Evolutionary conservation across 2,888 invertebrate genomes (phyloP), one percentile per base, ranked within the genome.

Genomic region (Dolichomitus sp.): DNA sequence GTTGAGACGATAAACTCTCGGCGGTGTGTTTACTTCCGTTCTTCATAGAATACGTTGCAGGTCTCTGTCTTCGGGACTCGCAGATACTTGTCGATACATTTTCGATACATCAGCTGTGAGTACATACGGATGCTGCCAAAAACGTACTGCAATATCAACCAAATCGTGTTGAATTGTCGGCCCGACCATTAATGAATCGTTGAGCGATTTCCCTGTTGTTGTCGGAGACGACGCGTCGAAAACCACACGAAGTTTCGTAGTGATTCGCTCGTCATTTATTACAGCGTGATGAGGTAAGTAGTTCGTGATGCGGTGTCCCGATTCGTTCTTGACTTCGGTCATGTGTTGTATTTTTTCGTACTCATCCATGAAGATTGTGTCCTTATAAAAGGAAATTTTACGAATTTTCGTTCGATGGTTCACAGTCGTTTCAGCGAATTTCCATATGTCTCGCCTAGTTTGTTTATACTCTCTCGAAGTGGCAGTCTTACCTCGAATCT

Each of bases 171-270:
- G 81, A 4, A 76, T 72, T 19, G 66, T 65, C 4, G 80, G 80
- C 0, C 75, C 75, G 14, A 66, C 76, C 66, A 65, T 54, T 23
- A 81, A 59, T n/a, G 57, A 45, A 11, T 70, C 74, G 30, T 81
- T 81, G 2, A 72, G 19, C 0, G 76, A 76, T 40, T 66, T 72
- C 2, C 87, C 85, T 7, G 87, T 78, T 0, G 88, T 76, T 7
- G 82, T 84, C 75, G 66, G 72, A 30, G 85, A 83, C 0, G 89
- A 90, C 0, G 84, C 90, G 68, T 91, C 89, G 74, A 89, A 92
- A 1, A 92, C 14, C 40, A 40, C 42, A 42, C 42, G 12, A 14
- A 11, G 42, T 14, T 42, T 42, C 2, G 42, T 42, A 14, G 52
- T 52, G 52, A 19, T 50, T 52, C 52, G 19, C 52, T 52, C 52